These are phyloP conservation scores for Nematostella vectensis DNA, from an alignment of 92 coral and sea anemone species.

Conservation along the genomic window DNA sequence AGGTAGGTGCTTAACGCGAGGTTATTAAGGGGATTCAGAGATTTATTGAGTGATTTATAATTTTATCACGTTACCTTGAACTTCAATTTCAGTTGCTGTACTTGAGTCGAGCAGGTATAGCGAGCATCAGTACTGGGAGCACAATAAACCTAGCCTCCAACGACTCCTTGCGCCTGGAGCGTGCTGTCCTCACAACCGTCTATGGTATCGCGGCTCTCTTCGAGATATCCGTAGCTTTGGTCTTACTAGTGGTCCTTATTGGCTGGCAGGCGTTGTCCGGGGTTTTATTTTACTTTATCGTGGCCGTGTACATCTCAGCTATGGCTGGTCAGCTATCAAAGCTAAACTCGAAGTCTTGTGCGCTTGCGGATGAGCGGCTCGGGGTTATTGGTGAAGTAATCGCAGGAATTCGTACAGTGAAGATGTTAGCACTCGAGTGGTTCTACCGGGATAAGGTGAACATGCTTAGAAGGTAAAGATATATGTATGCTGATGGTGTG, in stretches of 20 bases:
- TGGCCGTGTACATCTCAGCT: not conserved
- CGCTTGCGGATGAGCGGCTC: conserved; percentile 18
- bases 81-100: no score
- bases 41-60: no score
- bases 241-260: conserved; percentile 4
- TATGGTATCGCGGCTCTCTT: not conserved
- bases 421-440: conserved; percentile 19
- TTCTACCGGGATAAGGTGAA: conserved; percentile 4
- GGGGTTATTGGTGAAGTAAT: conserved; percentile 4
- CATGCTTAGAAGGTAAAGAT: conserved; percentile 6
- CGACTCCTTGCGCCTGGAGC: conserved; percentile 7
- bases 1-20: no score
- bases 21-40: no score
- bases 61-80: no score
- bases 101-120: conserved; percentile 7
- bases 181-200: not conserved
- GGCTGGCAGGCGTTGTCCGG: conserved; percentile 24
- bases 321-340: not conserved
- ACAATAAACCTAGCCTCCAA: conserved; percentile 15
- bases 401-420: conserved; percentile 15
- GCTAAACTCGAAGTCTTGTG: not conserved
- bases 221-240: conserved; percentile 1
- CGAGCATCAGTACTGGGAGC: conserved; percentile 5
- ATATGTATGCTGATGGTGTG: no score
- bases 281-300: conserved; percentile 2